phyloP scores from a whole-genome alignment of 2,888 invertebrate genomes.

The Reticulitermes lucifugus region DNA sequence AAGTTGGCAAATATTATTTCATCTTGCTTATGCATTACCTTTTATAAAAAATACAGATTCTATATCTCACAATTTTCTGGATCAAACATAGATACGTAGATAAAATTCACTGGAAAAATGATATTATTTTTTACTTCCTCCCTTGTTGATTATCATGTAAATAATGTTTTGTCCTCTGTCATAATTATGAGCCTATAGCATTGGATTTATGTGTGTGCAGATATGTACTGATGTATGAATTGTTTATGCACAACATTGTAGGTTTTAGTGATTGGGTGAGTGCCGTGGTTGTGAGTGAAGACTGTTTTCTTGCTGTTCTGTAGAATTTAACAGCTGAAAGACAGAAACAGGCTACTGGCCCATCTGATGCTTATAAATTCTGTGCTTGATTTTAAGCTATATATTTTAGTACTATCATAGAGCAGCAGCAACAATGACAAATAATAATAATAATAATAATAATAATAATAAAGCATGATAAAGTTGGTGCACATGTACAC shows the following conservation, averaged over 20 bases:
- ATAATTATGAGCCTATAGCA: background rate
- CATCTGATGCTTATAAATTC: too few species aligned
- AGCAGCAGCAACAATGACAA: too few species aligned
- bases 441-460: too few species aligned
- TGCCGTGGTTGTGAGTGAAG: background rate
- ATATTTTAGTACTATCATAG: too few species aligned
- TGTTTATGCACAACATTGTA: background rate
- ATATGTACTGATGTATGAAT: background rate
- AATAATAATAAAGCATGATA: too few species aligned
- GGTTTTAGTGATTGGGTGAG: background rate
- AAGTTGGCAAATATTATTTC: background rate
- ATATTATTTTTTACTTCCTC: background rate
- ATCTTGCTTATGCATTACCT: too few species aligned
- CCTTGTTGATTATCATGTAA: background rate
- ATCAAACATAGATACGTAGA: background rate
- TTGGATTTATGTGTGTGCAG: background rate
- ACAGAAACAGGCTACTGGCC: background rate
- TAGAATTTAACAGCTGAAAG: background rate
- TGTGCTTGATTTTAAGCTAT: too few species aligned
- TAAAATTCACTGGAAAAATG: background rate
- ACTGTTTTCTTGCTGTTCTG: background rate
- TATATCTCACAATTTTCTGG: too few species aligned
- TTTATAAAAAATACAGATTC: too few species aligned
- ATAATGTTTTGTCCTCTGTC: background rate
- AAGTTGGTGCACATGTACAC: too few species aligned